Conservation (phyloP, 2,888 invertebrate genomes). For the Andrena bicolor region DNA sequence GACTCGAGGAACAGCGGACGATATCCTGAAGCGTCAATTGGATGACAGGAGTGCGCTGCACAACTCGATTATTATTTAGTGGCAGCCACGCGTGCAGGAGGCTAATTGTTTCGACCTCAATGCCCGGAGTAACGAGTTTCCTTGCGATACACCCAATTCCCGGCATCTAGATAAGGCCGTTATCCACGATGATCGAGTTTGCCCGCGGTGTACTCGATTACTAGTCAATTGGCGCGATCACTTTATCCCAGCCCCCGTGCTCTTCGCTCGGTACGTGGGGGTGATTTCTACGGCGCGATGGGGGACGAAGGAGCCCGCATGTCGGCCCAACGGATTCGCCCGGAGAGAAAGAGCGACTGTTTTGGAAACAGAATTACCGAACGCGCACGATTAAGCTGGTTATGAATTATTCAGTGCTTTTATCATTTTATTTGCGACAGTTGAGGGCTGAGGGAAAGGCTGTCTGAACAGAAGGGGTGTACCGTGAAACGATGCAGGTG, state of each 20-base stretch:
- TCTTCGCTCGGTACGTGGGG: conserved; percentile 52
- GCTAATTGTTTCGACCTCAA: conserved; percentile 77
- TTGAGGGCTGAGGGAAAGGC: background rate
- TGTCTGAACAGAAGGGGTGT: background rate
- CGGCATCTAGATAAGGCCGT: conserved; percentile 77
- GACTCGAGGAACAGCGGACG: background rate
- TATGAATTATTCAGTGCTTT: conserved; percentile 75
- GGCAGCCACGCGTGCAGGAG: conserved; percentile 5
- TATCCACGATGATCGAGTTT: conserved; percentile 77
- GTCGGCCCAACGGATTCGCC: conserved; percentile 39
- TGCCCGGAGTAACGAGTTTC: conserved; percentile 71
- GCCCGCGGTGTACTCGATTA: conserved; percentile 74
- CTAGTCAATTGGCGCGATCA: conserved; percentile 74
- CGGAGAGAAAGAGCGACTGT: conserved; percentile 60
- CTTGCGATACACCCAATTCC: conserved; percentile 77
- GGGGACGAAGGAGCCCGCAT: conserved; percentile 70
- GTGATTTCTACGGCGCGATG: conserved; percentile 46
- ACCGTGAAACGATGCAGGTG: background rate
- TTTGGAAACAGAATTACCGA: conserved; percentile 80
- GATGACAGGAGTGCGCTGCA: conserved; percentile 16
- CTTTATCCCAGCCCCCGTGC: conserved; percentile 66
- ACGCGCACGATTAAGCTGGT: conserved; percentile 54
- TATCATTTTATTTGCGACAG: background rate
- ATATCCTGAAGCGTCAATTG: conserved; percentile 11
- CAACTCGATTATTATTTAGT: conserved; percentile 43